Percentiles rank a stretch among this genome's conserved stretches.
phyloP scores from a whole-genome alignment of 2,797 vertebrate species.

The Menidia menidia region DNA sequence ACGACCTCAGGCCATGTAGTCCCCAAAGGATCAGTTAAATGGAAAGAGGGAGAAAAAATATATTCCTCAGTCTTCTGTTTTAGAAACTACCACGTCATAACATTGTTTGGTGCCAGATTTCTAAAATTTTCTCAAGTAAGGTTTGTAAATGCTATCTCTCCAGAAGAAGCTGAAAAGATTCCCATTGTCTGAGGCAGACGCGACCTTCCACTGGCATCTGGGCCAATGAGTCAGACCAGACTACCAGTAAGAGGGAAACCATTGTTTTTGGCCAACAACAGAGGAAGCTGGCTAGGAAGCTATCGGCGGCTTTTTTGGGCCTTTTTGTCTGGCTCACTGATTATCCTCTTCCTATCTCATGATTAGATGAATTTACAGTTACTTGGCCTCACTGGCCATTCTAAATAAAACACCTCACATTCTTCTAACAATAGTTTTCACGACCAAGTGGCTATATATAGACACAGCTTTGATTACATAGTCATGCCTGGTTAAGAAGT shows the following conservation, averaged over 20 bases:
- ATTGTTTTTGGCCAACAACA: slow-evolving; percentile 33
- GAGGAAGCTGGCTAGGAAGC: slow-evolving; percentile 46
- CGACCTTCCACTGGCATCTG: slow-evolving; percentile 12
- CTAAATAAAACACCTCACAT: slow-evolving; percentile 42
- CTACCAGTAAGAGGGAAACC: slow-evolving; percentile 17
- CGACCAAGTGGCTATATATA: not conserved
- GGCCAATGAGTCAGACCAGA: not conserved
- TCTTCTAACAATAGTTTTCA: slow-evolving; percentile 41
- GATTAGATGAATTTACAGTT: slow-evolving; percentile 23
- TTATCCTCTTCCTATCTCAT: slow-evolving; percentile 37
- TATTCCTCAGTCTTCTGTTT: not conserved
- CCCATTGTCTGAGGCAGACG: slow-evolving; percentile 22
- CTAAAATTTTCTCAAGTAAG: not conserved
- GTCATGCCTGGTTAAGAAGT: not conserved
- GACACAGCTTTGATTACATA: not conserved
- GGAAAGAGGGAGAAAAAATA: not conserved
- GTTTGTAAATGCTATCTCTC: not conserved
- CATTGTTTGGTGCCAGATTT: not conserved
- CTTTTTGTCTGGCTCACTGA: slow-evolving; percentile 20
- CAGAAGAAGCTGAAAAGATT: not conserved
- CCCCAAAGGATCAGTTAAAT: not conserved
- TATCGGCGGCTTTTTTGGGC: slow-evolving; percentile 6
- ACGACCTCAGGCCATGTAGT: not conserved
- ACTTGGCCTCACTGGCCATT: not conserved
- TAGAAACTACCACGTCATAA: not conserved